Conservation (phyloP, 2,888 invertebrate species). For the Chironomus riparius region DNA sequence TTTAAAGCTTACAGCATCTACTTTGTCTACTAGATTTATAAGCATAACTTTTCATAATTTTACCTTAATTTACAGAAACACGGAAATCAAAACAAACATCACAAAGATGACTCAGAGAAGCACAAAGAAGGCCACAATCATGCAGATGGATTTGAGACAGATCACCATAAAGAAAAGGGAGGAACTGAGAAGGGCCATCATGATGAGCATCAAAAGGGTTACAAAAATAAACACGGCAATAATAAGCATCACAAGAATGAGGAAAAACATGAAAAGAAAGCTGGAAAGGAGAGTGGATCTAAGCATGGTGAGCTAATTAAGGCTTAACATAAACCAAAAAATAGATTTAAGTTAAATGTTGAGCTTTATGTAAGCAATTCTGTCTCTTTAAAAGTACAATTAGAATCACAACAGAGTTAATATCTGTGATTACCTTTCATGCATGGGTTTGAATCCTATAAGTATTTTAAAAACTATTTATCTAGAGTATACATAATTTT, state of each 20-base stretch:
- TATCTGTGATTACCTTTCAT: too few species aligned
- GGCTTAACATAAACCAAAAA: too few species aligned
- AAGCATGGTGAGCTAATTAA: constrained; percentile 48
- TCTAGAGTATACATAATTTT: too few species aligned
- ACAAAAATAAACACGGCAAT: constrained; percentile 69
- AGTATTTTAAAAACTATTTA: too few species aligned
- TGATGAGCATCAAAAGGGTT: constrained; percentile 73
- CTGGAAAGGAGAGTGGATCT: constrained; percentile 63
- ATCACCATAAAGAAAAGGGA: constrained; percentile 72
- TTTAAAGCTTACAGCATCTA: too few species aligned
- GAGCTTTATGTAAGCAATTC: too few species aligned
- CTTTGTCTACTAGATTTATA: too few species aligned
- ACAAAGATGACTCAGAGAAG: constrained; percentile 66
- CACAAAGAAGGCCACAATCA: constrained; percentile 75
- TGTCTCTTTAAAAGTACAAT: too few species aligned
- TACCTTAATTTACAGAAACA: constrained; percentile 45
- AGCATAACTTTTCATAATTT: too few species aligned
- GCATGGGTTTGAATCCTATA: too few species aligned
- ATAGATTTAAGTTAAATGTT: too few species aligned
- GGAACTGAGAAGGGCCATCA: constrained; percentile 74
- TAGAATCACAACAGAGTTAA: too few species aligned
- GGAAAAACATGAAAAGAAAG: constrained; percentile 69
- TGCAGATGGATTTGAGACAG: constrained; percentile 68
- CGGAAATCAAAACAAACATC: constrained; percentile 69
- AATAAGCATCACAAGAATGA: constrained; percentile 67